Conservation (phyloP, 2,797 vertebrate genomes). For the Lepilemur septentrionalis region DNA sequence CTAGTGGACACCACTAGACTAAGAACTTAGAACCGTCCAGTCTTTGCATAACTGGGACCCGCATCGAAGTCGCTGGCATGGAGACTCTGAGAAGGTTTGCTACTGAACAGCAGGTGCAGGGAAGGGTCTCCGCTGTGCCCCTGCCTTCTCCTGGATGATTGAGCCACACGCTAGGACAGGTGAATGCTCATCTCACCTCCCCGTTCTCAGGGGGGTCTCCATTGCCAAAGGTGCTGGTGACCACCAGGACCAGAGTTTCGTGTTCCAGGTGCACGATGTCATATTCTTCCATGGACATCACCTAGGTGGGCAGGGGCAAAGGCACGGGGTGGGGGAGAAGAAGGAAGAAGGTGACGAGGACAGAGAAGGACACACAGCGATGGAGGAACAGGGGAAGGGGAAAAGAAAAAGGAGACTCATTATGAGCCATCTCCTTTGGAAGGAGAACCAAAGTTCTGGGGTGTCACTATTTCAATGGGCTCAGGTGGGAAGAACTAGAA, state of each 20-base stretch:
- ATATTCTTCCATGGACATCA: conserved; percentile 97
- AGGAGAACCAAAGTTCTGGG: background rate
- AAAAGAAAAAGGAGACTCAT: no score
- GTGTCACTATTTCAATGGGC: background rate
- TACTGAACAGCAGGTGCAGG: background rate
- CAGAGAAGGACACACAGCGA: background rate
- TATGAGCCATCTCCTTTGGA: background rate
- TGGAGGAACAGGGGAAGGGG: background rate
- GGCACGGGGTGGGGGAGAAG: fast-evolving
- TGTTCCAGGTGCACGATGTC: conserved; percentile 97
- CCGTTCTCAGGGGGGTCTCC: conserved; percentile 97
- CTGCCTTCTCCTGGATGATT: fast-evolving
- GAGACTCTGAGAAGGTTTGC: background rate
- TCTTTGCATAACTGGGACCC: background rate
- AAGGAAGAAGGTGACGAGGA: background rate
- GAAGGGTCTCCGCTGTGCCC: fast-evolving
- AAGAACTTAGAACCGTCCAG: background rate
- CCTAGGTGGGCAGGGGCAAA: conserved; percentile 82
- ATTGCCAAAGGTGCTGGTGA: conserved; percentile 97
- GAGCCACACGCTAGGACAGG: background rate
- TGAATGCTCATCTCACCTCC: conserved; percentile 86
- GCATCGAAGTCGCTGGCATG: background rate
- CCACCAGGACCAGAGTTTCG: conserved; percentile 94
- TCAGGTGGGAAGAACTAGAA: background rate
- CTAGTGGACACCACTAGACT: fast-evolving